A percentile compares a stretch with the other conserved stretches of the same genome.
phyloP scores from a whole-genome alignment of 2,888 invertebrate species.

The Cybosia mesomella region DNA sequence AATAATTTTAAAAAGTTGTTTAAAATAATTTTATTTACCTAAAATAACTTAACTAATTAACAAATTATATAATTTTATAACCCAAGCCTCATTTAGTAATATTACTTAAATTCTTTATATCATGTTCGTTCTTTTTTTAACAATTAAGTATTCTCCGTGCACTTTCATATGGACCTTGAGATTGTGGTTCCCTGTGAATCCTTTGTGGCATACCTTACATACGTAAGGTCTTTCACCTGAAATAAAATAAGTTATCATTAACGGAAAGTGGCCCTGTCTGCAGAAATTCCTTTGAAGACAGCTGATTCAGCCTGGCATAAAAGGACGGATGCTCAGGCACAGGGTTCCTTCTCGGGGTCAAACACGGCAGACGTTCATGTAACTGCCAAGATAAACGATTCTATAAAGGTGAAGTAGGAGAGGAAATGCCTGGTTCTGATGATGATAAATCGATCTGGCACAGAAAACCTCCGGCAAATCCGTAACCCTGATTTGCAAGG shows the following conservation, averaged over 20 bases:
- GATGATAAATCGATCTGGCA: too few species aligned
- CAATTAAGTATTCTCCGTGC: constrained; percentile 73
- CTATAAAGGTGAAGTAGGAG: too few species aligned
- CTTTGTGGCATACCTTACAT: constrained; percentile 75
- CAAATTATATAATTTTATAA: constrained; percentile 32
- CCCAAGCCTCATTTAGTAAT: constrained; percentile 29
- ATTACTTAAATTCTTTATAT: constrained; percentile 22
- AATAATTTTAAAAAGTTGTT: constrained; percentile 58
- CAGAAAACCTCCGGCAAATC: too few species aligned
- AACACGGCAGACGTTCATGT: too few species aligned
- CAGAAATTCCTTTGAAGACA: not conserved
- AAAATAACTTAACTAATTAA: constrained; percentile 27
- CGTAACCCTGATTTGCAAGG: too few species aligned
- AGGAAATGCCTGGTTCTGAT: too few species aligned
- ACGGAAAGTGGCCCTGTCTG: not conserved
- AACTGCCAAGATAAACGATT: too few species aligned
- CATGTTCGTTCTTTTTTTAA: constrained; percentile 56
- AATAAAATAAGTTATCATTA: constrained; percentile 32
- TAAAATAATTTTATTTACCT: constrained; percentile 45
- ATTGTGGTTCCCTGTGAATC: constrained; percentile 74
- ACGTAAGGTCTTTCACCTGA: constrained; percentile 76
- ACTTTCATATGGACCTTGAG: constrained; percentile 80
- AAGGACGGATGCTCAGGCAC: too few species aligned
- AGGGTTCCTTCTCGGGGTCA: too few species aligned
- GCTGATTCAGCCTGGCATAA: too few species aligned